Evolutionary conservation across 1,140 invertebrate genomes (phyloP), one percentile per base, ranked within the genome.

Genomic region (Platorchestia sp.): DNA sequence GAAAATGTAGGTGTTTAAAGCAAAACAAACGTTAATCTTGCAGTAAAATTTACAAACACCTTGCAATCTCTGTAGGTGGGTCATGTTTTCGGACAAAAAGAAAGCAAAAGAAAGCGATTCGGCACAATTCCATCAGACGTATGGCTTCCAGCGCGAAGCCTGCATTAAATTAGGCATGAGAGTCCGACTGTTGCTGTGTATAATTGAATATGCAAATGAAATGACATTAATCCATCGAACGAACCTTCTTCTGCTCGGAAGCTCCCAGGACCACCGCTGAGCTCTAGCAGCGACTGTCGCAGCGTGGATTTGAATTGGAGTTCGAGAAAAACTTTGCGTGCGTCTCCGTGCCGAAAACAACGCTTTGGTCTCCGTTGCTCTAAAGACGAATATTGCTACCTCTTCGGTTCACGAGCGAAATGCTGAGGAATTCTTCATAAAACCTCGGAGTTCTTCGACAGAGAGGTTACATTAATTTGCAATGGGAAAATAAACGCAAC

Each of bases 131-230:
- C 10, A 93, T 93, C 91, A 93, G 45, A 45, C 41, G 10, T 42
- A 93, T 47, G 44, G 45, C 91, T 93, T 93, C 45, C 45, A 47
- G 91, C 91, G 7, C 91, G 45, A 45, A 47, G 40, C 91, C 40
- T 93, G 91, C 91, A 93, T 93, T 93, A 93, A 93, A 93, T 93
- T 93, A 93, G 91, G 41, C 40, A 93, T 93, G 91, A 93, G 45
- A 93, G 91, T 44, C 45, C 5, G 91, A 93, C 41, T 93, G 91
- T 44, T 93, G 45, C 91, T 3, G 91, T 93, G 91, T 93, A 93
- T 93, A 93, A 93, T 93, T 93, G 91, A 93, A 93, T 93, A 93
- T 93, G 91, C 91, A 47, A 93, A 93, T 93, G 91, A 93, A 93
- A 93, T 47, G 91, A 16, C 91, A 93, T 45, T 93, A 93, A 93